These are phyloP conservation scores for Centropyge bicolor DNA, from an alignment of 2,797 vertebrate species.

Conservation along the genomic window DNA sequence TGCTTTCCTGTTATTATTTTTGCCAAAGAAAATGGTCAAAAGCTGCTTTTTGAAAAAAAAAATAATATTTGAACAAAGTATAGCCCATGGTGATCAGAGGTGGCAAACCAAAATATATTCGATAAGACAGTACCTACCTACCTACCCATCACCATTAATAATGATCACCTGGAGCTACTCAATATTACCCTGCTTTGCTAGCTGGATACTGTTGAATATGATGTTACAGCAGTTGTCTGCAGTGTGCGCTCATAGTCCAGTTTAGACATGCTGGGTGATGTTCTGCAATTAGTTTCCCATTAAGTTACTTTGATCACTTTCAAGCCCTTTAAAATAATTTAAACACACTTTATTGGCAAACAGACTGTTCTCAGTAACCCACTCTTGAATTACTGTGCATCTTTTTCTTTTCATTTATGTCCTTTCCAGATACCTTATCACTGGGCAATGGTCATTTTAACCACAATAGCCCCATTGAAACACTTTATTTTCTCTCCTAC, in stretches of 20 bases:
- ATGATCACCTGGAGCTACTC: constrained; percentile 48
- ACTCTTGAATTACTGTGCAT: constrained; percentile 2
- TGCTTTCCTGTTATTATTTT: constrained; percentile 41
- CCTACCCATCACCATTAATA: too few species aligned
- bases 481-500: constrained; percentile 34
- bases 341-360: background rate
- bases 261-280: constrained; percentile 5
- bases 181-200: constrained; percentile 21
- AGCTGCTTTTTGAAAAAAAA: constrained; percentile 1
- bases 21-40: constrained; percentile 53
- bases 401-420: constrained; percentile 36
- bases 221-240: constrained; percentile 51
- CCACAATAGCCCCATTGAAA: constrained; percentile 26
- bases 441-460: constrained; percentile 11
- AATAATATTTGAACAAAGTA: constrained; percentile 26
- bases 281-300: constrained; percentile 21
- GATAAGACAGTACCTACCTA: constrained; percentile 32
- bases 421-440: constrained; percentile 24
- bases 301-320: constrained; percentile 26
- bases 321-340: constrained; percentile 26
- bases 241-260: too few species aligned
- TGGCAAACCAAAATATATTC: constrained; percentile 19
- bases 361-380: constrained; percentile 28
- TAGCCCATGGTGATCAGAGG: constrained; percentile 32
- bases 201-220: constrained; percentile 48